Percentiles rank a stretch among this genome's conserved stretches.
phyloP scores from a whole-genome alignment of 2,113 vertebrate genomes.

The Romanogobio albipinnatus region DNA sequence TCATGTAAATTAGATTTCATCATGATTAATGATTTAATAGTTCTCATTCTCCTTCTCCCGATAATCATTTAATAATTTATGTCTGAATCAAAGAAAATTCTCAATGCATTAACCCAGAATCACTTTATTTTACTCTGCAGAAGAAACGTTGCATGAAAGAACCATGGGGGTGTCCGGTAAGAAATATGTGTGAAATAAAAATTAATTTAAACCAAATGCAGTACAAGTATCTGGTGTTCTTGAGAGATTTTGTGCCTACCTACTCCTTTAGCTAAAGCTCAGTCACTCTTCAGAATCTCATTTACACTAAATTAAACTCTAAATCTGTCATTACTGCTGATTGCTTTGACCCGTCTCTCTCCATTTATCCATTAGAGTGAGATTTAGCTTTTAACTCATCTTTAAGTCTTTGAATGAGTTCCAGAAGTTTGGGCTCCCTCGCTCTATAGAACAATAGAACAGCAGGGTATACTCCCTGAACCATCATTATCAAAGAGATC shows the following conservation, averaged over 20 bases:
- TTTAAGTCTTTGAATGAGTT: constrained; percentile 26
- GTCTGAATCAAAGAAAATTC: background rate
- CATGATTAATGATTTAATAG: constrained; percentile 9
- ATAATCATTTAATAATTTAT: background rate
- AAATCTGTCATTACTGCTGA: constrained; percentile 13
- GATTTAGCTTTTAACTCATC: constrained; percentile 14
- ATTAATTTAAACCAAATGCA: constrained; percentile 1
- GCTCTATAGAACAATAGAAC: background rate
- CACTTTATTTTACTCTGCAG: background rate
- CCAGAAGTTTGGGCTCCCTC: background rate
- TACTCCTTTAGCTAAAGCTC: constrained; percentile 10
- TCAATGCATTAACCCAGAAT: background rate
- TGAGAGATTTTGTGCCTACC: background rate
- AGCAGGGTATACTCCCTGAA: background rate
- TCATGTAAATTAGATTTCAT: constrained; percentile 14
- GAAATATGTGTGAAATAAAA: background rate
- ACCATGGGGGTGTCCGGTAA: background rate
- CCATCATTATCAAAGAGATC: background rate
- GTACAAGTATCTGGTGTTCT: background rate
- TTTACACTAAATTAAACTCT: constrained; percentile 1
- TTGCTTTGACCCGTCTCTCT: constrained; percentile 27
- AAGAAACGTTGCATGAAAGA: background rate
- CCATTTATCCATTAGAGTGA: background rate
- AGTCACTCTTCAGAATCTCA: background rate
- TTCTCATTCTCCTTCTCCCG: background rate